Evolutionary conservation across 92 coral and sea anemone species (phyloP).

Genomic region (Plumapathes pennacea): DNA sequence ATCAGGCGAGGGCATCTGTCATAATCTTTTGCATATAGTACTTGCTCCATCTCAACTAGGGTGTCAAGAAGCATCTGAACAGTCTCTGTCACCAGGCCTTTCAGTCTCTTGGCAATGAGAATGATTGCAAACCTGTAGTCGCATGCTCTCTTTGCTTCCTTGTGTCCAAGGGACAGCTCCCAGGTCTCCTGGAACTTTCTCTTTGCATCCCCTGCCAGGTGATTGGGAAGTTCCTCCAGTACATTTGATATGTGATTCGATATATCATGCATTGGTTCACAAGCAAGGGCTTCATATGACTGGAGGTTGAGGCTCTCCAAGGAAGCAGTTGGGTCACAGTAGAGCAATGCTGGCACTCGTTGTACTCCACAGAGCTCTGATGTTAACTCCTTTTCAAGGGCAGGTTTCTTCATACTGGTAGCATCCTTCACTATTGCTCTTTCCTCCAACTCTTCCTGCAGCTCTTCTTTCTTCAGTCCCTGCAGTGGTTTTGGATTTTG

Average conservation of each 20-base stretch:
- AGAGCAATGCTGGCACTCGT: conserved; percentile 48
- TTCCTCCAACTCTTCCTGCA: conserved; percentile 15
- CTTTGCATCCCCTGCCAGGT: conserved; percentile 6
- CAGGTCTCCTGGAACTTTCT: conserved; percentile 1
- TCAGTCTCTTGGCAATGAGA: conserved; percentile 2
- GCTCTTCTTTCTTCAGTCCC: conserved; percentile 22
- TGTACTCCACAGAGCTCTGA: conserved; percentile 17
- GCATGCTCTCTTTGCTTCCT: conserved; percentile 28
- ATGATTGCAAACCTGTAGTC: conserved; percentile 17
- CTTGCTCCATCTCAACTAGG: conserved; percentile 23
- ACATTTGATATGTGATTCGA: conserved; percentile 51
- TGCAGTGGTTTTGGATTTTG: conserved; percentile 34
- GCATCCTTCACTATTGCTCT: conserved; percentile 22
- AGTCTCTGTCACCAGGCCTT: conserved; percentile 4
- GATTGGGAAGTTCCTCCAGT: conserved; percentile 26
- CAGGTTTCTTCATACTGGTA: conserved; percentile 10
- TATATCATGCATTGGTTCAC: conserved; percentile 60
- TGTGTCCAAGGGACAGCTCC: conserved; percentile 9
- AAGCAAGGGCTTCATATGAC: conserved; percentile 46
- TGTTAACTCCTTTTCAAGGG: conserved; percentile 9
- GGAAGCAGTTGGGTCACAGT: conserved; percentile 14
- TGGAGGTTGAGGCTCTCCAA: conserved; percentile 9
- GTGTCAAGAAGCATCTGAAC: conserved; percentile 14
- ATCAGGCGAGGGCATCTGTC: conserved; percentile 10
- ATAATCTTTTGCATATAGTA: conserved; percentile 2